A percentile compares a stretch with the other conserved stretches of the same genome.
These are phyloP conservation scores for Capitulum mitella DNA, from an alignment of 2,888 invertebrate species.

Conservation along the genomic window DNA sequence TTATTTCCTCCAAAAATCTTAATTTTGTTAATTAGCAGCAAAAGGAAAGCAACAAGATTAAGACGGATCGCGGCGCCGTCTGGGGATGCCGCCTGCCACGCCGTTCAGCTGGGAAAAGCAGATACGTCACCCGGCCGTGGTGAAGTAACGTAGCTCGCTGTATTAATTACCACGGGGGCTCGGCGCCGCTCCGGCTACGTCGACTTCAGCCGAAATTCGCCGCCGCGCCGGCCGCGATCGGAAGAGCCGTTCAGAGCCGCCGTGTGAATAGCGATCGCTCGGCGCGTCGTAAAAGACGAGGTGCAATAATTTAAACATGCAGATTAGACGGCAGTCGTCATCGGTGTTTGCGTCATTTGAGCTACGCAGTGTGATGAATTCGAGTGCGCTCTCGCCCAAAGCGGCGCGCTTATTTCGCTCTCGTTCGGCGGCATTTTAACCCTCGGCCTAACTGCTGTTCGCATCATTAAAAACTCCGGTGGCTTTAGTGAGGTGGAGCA, in stretches of 20 bases:
- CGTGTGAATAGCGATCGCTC: background rate
- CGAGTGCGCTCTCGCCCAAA: background rate
- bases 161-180: background rate
- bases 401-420: background rate
- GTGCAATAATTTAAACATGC: background rate
- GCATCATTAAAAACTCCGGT: constrained; percentile 23
- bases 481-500: constrained; percentile 8
- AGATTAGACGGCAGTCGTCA: background rate
- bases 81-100: background rate
- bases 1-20: constrained; percentile 15
- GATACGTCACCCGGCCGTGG: constrained; percentile 9
- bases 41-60: constrained; percentile 23
- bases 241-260: too few species aligned
- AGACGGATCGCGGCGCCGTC: background rate
- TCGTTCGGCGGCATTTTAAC: constrained; percentile 6
- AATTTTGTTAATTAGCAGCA: constrained; percentile 24
- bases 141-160: background rate
- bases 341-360: background rate
- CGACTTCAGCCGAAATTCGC: too few species aligned
- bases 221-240: too few species aligned
- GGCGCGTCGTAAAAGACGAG: background rate
- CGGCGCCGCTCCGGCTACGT: too few species aligned
- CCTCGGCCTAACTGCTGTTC: constrained; percentile 15
- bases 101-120: background rate
- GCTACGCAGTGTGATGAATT: background rate